These are phyloP conservation scores for Poeciliopsis paucimaculata DNA, from an alignment of 2,797 vertebrate genomes.

Conservation along the genomic window DNA sequence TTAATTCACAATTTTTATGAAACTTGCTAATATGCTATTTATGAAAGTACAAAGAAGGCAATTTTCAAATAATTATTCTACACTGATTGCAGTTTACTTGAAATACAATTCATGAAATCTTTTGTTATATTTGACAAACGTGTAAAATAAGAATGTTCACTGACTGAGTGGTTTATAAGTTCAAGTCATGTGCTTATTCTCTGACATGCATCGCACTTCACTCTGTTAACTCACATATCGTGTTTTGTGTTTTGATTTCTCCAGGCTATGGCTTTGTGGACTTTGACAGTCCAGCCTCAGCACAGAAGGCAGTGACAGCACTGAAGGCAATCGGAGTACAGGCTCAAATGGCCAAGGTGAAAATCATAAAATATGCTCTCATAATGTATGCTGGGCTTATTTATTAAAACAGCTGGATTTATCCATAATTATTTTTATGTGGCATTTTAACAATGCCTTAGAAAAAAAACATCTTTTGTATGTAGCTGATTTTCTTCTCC, in stretches of 20 bases:
- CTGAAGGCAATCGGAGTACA: constrained; percentile 89
- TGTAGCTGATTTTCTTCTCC: not conserved
- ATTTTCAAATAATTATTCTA: not conserved
- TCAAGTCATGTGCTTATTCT: constrained; percentile 10
- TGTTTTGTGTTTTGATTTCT: constrained; percentile 30
- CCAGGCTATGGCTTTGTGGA: constrained; percentile 93
- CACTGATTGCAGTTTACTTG: not conserved
- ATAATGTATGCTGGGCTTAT: constrained; percentile 9
- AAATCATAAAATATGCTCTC: not conserved
- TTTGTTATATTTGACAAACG: not conserved
- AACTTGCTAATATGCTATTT: not conserved
- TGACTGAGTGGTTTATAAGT: constrained; percentile 6
- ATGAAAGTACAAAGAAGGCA: not conserved
- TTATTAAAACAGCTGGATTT: not conserved
- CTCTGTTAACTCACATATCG: constrained; percentile 26
- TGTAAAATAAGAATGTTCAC: not conserved
- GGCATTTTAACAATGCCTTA: not conserved
- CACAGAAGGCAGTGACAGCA: constrained; percentile 89
- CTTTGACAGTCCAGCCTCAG: constrained; percentile 88
- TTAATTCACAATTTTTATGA: not conserved
- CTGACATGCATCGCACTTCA: constrained; percentile 20
- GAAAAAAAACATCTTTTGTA: not conserved
- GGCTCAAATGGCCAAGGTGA: constrained; percentile 94
- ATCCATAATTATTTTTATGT: not conserved
- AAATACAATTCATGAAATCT: not conserved